Evolutionary conservation across 1,140 invertebrate species (phyloP).

Genomic region (Triops cancriformis): DNA sequence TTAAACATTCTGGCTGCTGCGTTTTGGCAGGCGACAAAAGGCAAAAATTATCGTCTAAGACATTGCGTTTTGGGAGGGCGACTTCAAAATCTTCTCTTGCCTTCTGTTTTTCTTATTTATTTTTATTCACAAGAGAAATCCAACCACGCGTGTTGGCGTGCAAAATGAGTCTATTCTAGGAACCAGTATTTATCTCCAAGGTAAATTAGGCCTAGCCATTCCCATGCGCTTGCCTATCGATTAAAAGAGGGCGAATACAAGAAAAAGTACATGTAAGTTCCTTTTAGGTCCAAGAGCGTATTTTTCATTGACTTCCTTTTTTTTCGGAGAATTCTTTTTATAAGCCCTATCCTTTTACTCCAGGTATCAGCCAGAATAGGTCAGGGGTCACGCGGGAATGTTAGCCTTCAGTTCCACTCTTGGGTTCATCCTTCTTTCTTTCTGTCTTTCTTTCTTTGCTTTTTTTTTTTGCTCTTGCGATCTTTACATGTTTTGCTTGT

Average conservation of each 20-base stretch:
- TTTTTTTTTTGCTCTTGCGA: not conserved
- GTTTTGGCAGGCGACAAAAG: constrained; percentile 1
- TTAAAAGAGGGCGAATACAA: not conserved
- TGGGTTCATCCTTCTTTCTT: not conserved
- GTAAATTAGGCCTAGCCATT: not conserved
- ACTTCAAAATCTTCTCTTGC: not conserved
- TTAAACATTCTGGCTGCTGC: constrained; percentile 3
- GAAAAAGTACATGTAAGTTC: not conserved
- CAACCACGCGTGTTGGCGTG: not conserved
- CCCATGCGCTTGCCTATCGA: not conserved
- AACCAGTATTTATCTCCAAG: constrained; percentile 1
- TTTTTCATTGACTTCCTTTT: not conserved
- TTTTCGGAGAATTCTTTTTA: not conserved
- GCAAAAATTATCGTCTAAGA: constrained; percentile 11
- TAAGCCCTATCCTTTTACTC: not conserved
- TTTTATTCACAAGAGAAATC: not conserved
- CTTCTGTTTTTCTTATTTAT: not conserved
- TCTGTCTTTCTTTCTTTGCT: not conserved
- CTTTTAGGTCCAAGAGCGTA: not conserved
- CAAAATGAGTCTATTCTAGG: not conserved
- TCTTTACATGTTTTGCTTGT: constrained; percentile 6
- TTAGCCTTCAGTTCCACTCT: not conserved
- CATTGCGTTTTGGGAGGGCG: not conserved
- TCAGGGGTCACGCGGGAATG: not conserved
- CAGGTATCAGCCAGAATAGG: not conserved